Base-by-base conservation (phyloP, 1,140 invertebrate species). In the Doryteuthis pealeii region DNA sequence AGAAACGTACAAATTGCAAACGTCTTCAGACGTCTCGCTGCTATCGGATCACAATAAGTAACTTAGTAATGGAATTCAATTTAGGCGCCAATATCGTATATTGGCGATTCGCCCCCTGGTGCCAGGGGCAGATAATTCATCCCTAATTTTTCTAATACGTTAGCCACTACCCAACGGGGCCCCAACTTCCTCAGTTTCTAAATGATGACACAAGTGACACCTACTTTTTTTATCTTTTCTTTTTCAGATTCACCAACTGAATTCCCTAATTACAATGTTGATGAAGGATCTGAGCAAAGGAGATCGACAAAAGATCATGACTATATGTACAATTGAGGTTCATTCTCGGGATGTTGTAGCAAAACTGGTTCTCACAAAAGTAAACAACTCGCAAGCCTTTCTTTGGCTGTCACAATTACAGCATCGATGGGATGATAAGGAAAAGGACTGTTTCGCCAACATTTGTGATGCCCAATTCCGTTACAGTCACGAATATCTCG, bases 251-350 rank as follows among this genome's bases (percentile, higher is more conserved):
- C 68, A 90, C 54, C 96, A 98, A 88, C 88, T 98, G 62, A 97
- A 95, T 86, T n/a, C 93, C 93, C 30, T 89, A 98, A 67, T 98
- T 99, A 92, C 15, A 89, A 97, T 77, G 88, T 99, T 70, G 90
- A 98, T 70, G 96, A 96, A 43, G 94, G 97, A 83, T 89, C n/a
- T 98, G 40, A 93, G 91, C 31, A 93, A 93, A 84, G 93, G 94
- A 84, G 95, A 98, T 87, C 91, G 97, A 62, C 96, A 98, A 98
- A 98, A 98, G 89, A 95, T 99, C 76, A 98, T 98, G 96, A 98
- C 97, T 0, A 96, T n/a, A 84, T 98, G 96, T 88, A 98, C 96
- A 2, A 97, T 99, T 85, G 97, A 99, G n/a, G 96, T 97, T 33
- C 90, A 91, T 77, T 96, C 95, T 1, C 91, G 97, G 87, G 96